Evolutionary conservation across 2,113 vertebrate species (phyloP).

Genomic region (Rousettus leschenaultii): DNA sequence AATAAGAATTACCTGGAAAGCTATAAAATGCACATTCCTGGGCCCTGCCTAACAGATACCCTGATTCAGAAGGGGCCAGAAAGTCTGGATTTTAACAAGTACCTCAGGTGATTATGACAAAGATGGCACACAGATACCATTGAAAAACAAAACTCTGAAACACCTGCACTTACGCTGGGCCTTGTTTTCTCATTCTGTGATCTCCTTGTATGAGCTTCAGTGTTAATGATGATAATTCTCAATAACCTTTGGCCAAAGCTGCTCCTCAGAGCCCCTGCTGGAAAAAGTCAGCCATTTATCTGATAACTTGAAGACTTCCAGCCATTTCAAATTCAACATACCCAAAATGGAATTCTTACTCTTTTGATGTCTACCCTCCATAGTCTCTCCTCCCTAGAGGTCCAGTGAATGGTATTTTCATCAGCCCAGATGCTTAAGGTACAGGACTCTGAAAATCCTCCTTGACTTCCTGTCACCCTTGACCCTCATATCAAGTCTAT

Average conservation of each 20-base stretch:
- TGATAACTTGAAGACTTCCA: background rate
- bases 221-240: background rate
- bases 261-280: background rate
- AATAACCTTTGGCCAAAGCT: background rate
- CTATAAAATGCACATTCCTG: background rate
- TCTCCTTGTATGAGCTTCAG: background rate
- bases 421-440: background rate
- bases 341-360: background rate
- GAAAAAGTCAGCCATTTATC: background rate
- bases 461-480: background rate
- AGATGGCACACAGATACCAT: background rate
- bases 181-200: background rate
- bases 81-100: background rate
- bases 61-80: background rate
- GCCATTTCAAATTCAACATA: background rate
- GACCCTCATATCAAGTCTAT: background rate
- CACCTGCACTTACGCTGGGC: too few species aligned
- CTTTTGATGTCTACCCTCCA: background rate
- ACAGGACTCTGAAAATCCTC: background rate
- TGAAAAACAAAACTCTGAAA: background rate
- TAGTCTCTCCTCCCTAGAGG: background rate
- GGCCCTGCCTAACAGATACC: background rate
- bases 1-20: background rate
- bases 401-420: background rate
- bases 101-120: background rate